Evolutionary conservation across 2,797 vertebrate species (phyloP).

Genomic region (Apogon hyalosoma): DNA sequence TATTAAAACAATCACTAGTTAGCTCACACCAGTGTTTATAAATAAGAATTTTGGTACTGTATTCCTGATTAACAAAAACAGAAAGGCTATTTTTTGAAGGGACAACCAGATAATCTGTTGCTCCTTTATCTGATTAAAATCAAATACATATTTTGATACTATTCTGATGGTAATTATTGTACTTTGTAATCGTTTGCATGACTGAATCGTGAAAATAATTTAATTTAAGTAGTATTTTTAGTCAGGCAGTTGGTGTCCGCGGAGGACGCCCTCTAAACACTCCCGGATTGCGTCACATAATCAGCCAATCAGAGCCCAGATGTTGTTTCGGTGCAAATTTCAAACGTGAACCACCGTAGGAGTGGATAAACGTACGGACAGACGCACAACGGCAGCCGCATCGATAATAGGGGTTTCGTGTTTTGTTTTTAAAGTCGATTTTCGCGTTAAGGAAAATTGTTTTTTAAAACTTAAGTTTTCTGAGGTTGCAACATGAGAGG

Average conservation of each 20-base stretch:
- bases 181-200: too few species aligned
- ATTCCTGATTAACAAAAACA: too few species aligned
- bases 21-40: too few species aligned
- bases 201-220: too few species aligned
- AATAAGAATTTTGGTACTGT: too few species aligned
- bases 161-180: too few species aligned
- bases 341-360: constrained; percentile 41
- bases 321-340: constrained; percentile 60
- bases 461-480: neutral
- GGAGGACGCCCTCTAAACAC: neutral
- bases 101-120: too few species aligned
- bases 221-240: neutral
- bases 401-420: neutral
- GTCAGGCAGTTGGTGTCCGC: neutral
- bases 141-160: too few species aligned
- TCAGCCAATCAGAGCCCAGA: constrained; percentile 62
- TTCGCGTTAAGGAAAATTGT: neutral
- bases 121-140: too few species aligned
- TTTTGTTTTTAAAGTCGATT: neutral
- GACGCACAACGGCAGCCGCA: neutral
- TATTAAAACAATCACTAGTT: too few species aligned
- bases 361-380: constrained; percentile 24
- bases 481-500: constrained; percentile 75
- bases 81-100: too few species aligned
- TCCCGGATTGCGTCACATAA: constrained; percentile 32